Evolutionary conservation across 1,140 invertebrate species (phyloP).

Genomic region (Stegodyphus dumicola): DNA sequence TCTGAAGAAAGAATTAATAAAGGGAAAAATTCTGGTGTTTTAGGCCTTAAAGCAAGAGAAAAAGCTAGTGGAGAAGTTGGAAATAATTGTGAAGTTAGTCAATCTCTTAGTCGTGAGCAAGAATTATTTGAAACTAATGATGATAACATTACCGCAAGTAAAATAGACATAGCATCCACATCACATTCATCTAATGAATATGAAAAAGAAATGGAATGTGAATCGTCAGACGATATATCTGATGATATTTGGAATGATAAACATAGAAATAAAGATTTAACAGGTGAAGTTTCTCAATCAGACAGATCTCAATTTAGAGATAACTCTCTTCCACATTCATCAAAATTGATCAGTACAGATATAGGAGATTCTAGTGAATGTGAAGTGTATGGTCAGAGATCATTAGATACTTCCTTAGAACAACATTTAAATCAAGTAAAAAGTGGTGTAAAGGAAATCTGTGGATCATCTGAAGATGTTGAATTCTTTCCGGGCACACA

Average conservation of each 20-base stretch:
- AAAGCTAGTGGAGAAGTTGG: too few species aligned
- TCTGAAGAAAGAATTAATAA: too few species aligned
- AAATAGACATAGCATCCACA: too few species aligned
- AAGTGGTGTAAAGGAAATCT: neutral
- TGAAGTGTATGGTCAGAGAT: constrained; percentile 5
- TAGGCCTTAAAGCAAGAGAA: too few species aligned
- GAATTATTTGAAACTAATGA: too few species aligned
- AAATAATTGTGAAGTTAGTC: too few species aligned
- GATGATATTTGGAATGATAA: neutral
- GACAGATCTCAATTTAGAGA: neutral
- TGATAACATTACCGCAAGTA: too few species aligned
- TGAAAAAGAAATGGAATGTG: neutral
- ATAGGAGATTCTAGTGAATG: constrained; percentile 35
- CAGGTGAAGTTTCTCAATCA: neutral
- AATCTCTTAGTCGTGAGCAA: too few species aligned
- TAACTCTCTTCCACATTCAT: too few species aligned
- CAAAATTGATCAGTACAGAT: neutral
- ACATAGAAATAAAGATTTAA: neutral
- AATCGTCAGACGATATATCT: neutral
- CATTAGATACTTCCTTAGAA: neutral
- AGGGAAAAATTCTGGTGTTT: too few species aligned
- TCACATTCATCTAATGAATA: too few species aligned
- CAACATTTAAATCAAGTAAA: neutral
- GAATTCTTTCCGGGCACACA: neutral
- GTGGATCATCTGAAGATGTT: constrained; percentile 44